Conservation (phyloP, 2,113 vertebrate species). For the Agelaius phoeniceus region DNA sequence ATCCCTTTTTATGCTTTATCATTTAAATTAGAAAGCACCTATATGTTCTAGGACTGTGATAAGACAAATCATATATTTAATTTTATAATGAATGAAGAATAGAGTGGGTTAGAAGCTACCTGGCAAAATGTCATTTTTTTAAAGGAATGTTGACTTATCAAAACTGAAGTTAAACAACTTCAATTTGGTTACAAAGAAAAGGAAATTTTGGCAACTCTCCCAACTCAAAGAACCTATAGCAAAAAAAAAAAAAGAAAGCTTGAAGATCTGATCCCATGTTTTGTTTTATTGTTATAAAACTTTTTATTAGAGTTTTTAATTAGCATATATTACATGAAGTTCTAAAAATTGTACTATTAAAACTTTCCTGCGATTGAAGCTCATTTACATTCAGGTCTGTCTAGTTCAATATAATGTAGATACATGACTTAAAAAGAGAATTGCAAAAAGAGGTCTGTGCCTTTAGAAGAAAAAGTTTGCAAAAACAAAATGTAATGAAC, state of each 20-base stretch:
- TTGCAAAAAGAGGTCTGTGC: neutral
- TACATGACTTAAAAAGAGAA: neutral
- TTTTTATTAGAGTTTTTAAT: neutral
- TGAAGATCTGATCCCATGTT: neutral
- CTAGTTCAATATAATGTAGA: neutral
- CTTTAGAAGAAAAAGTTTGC: neutral
- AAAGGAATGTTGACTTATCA: neutral
- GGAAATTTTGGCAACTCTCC: neutral
- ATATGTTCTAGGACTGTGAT: neutral
- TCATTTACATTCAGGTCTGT: neutral
- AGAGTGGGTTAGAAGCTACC: neutral
- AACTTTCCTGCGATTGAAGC: neutral
- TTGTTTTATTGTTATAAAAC: neutral
- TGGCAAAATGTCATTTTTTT: neutral
- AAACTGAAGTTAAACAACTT: constrained; percentile 7
- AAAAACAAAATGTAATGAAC: neutral
- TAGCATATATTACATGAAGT: neutral
- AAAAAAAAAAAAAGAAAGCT: neutral
- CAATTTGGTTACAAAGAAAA: neutral
- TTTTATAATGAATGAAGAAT: neutral
- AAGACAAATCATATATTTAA: neutral
- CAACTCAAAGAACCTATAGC: neutral
- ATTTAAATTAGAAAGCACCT: neutral
- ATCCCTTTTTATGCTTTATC: neutral
- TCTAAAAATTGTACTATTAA: neutral